Evolutionary conservation across 2,888 invertebrate species (phyloP), one percentile per base, ranked within the genome.

Genomic region (Phaonia tiefii): DNA sequence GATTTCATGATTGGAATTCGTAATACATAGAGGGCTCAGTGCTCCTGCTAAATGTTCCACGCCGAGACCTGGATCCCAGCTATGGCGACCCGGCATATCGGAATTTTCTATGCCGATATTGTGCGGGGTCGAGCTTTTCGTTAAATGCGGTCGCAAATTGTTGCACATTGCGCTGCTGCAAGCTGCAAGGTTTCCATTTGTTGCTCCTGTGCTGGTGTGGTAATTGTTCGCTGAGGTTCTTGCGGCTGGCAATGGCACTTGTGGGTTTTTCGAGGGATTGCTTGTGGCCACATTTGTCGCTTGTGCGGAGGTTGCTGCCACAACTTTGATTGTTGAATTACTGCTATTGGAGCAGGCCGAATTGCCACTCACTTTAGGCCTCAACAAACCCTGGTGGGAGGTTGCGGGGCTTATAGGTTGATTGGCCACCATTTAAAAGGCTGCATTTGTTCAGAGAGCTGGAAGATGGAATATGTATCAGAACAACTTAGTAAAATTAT

Each of bases 1-100:
- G 87, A 96, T 96, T 91, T 96, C 96, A 91, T 96, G 96, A 86
- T 95, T 95, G 85, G 95, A 94, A 89, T 94, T 94, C 67, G 94
- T 93, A 86, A 94, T 93, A 88, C 94, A 94, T 76, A 94, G 91
- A 76, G 93, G 93, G 86, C 93, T 93, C 79, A 94, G 90, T 37
- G 93, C 93, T 80, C 93, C 93, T 58, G 92, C 92, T 85, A 93
- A 91, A 88, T 93, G 93, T 86, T 93, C 93, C 76, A 92, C 92
- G 83, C 90, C 86, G 79, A 90, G 89, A 84, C 91, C 91, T 39
- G 90, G 88, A 86, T 91, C 91, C 91, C 91, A 91, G 79, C 90
- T 91, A 80, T 90, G 91, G 71, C 90, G 88, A 79, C 89, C 88
- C 80, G 89, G 89, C 89, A 89, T 87, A 78, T 85, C 86, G 17